Evolutionary conservation across 1,140 invertebrate species (phyloP).

Genomic region (Saccostrea glomerata): DNA sequence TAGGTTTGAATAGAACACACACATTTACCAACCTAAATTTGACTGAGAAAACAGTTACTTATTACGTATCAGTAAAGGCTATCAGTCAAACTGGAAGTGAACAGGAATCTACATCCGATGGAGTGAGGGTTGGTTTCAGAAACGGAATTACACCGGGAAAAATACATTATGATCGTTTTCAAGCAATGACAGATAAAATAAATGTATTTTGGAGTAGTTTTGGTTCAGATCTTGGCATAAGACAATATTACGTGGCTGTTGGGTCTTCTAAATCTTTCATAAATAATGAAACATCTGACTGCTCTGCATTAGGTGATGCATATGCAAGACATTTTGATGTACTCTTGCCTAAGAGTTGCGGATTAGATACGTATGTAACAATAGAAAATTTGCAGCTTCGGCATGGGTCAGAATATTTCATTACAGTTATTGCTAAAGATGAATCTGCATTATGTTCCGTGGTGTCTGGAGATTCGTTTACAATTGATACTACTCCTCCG

Average conservation of each 20-base stretch:
- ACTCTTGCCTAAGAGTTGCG: not conserved
- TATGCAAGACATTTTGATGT: conserved; percentile 41
- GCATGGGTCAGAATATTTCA: conserved; percentile 54
- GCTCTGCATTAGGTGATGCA: conserved; percentile 32
- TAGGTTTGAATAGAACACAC: conserved; percentile 54
- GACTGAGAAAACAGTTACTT: conserved; percentile 58
- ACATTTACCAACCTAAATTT: conserved; percentile 59
- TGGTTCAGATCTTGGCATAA: conserved; percentile 61
- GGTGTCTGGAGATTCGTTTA: conserved; percentile 17
- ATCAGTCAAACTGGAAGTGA: conserved; percentile 61
- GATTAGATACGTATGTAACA: conserved; percentile 39
- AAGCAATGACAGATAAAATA: conserved; percentile 50
- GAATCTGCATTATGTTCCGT: conserved; percentile 45
- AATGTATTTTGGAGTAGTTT: conserved; percentile 58
- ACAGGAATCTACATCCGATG: conserved; percentile 59
- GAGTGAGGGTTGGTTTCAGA: conserved; percentile 58
- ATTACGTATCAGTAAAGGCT: conserved; percentile 64
- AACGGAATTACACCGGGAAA: conserved; percentile 53
- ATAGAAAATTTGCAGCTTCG: conserved; percentile 45
- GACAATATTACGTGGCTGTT: conserved; percentile 52
- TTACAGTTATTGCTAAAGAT: conserved; percentile 50
- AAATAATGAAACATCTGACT: conserved; percentile 40
- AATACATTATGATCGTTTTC: conserved; percentile 44
- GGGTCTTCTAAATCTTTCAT: conserved; percentile 13
- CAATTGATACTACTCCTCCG: conserved; percentile 56